phyloP scores from a whole-genome alignment of 2,888 invertebrate genomes.

The Thumatha senex region DNA sequence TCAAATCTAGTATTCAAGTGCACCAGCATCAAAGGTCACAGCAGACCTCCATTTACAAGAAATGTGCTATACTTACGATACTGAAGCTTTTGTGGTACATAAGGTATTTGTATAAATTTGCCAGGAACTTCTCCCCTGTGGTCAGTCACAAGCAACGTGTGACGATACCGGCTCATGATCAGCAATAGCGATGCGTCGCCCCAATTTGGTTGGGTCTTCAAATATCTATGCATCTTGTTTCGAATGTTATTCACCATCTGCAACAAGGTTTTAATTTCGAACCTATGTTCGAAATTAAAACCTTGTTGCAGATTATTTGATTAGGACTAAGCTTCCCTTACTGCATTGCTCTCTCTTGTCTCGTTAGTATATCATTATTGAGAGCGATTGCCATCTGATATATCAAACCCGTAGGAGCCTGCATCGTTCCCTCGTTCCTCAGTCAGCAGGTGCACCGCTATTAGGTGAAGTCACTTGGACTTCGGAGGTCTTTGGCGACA shows the following conservation, averaged over 20 bases:
- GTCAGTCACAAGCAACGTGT: not conserved
- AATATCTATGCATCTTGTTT: not conserved
- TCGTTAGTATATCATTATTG: too few relatives aligned
- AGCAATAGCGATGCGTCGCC: not conserved
- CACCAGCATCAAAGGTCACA: too few relatives aligned
- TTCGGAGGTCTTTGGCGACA: too few relatives aligned
- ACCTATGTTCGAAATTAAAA: not conserved
- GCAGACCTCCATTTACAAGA: too few relatives aligned
- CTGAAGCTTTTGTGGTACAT: not conserved
- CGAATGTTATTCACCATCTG: conserved; percentile 1
- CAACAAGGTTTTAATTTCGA: not conserved
- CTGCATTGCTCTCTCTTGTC: too few relatives aligned
- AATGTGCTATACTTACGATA: not conserved
- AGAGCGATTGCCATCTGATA: too few relatives aligned
- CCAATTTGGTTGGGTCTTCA: conserved; percentile 2
- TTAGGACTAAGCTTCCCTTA: too few relatives aligned
- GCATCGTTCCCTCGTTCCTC: too few relatives aligned
- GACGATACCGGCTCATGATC: conserved; percentile 1
- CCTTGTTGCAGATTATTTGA: not conserved
- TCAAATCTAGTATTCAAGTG: too few relatives aligned
- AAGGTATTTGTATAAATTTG: not conserved
- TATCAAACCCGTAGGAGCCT: too few relatives aligned
- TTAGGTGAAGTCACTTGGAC: too few relatives aligned
- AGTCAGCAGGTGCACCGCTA: too few relatives aligned
- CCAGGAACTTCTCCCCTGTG: not conserved